Evolutionary conservation across 2,113 vertebrate species (phyloP).

Genomic region (Eclectus roratus): DNA sequence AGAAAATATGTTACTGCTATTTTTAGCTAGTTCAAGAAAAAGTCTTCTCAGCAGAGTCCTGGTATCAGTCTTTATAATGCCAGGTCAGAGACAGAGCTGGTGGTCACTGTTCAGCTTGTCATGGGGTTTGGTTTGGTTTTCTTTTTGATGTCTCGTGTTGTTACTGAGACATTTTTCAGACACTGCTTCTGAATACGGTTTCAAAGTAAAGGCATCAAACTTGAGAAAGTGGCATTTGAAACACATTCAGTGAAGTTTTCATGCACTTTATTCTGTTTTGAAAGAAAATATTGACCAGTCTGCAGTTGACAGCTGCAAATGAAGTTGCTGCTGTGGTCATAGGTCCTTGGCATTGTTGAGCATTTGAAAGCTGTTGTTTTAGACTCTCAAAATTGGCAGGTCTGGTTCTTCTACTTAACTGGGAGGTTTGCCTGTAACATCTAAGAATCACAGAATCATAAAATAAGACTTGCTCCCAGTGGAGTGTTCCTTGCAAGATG

Average conservation of each 20-base stretch:
- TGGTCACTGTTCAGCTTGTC: background rate
- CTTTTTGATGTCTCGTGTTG: background rate
- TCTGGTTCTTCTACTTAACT: background rate
- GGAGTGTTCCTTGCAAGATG: background rate
- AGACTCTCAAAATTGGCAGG: background rate
- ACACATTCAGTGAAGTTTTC: background rate
- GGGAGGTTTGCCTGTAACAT: background rate
- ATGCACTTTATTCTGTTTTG: background rate
- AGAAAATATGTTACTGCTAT: background rate
- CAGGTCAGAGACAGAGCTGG: background rate
- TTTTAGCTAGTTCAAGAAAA: background rate
- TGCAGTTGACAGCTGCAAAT: background rate
- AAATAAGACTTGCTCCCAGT: background rate
- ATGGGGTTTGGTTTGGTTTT: background rate
- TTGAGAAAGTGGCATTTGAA: background rate
- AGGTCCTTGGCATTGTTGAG: background rate
- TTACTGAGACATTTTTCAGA: background rate
- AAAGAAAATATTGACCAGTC: accelerated
- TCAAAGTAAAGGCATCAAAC: background rate
- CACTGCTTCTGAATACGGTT: background rate
- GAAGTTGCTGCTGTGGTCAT: background rate
- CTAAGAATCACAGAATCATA: background rate
- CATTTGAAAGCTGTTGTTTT: background rate
- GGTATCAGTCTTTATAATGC: background rate
- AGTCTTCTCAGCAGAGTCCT: background rate